phyloP scores from a whole-genome alignment of 2,888 invertebrate genomes.

The Conistra vaccinii region DNA sequence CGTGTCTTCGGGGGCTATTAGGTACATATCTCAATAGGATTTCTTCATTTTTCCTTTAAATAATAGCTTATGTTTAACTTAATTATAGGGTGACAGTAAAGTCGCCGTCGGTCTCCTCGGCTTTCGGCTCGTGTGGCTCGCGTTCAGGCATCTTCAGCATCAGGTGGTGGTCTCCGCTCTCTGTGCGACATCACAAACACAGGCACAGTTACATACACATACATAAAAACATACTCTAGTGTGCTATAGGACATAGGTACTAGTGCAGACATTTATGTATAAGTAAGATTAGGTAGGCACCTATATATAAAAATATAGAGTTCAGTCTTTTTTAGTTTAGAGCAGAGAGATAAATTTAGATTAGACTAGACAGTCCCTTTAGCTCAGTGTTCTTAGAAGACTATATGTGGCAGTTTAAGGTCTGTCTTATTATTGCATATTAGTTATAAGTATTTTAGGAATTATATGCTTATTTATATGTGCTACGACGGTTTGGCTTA shows the following conservation, averaged over 20 bases:
- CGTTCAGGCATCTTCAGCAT: conserved; percentile 85
- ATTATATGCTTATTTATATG: background rate
- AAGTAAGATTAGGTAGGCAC: conserved; percentile 7
- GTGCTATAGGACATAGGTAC: conserved; percentile 45
- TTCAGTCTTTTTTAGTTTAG: conserved; percentile 22
- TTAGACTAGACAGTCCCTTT: background rate
- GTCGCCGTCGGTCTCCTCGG: conserved; percentile 85
- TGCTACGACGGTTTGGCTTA: background rate
- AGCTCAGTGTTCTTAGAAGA: background rate
- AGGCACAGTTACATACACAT: conserved; percentile 74
- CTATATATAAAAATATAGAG: background rate
- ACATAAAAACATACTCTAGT: conserved; percentile 57
- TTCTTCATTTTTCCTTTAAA: conserved; percentile 6
- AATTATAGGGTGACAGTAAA: conserved; percentile 86
- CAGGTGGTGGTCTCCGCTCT: conserved; percentile 84
- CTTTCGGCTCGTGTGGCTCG: conserved; percentile 78
- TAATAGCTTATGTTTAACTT: background rate
- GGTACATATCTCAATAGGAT: conserved; percentile 17
- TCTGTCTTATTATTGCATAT: background rate
- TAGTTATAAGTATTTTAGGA: background rate
- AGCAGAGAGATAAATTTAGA: background rate
- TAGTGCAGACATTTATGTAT: conserved; percentile 52
- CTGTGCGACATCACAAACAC: conserved; percentile 86
- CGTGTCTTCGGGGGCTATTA: conserved; percentile 27
- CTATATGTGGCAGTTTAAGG: background rate